These are phyloP conservation scores for Pseudomyrmex dendroicus DNA, from an alignment of 1,140 invertebrate species.

Conservation along the genomic window DNA sequence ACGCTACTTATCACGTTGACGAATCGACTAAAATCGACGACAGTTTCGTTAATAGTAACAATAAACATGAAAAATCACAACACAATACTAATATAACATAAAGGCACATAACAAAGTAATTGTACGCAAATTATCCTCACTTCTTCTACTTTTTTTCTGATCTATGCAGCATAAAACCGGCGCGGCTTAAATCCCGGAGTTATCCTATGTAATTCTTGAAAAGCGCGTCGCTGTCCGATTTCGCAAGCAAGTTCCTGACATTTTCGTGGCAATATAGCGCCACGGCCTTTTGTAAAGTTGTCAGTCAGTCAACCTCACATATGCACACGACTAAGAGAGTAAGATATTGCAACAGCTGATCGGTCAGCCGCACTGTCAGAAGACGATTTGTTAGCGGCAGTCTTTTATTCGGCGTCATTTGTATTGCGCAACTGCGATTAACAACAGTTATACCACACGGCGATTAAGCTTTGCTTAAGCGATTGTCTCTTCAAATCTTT, in stretches of 20 bases:
- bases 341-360: slow-evolving; percentile 75
- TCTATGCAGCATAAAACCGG: too few relatives aligned
- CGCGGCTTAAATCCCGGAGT: too few relatives aligned
- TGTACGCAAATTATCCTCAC: too few relatives aligned
- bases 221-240: slow-evolving; percentile 64
- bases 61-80: too few relatives aligned
- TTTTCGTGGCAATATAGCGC: slow-evolving; percentile 75
- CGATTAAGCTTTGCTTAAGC: slow-evolving; percentile 33
- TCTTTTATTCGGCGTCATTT: slow-evolving; percentile 35
- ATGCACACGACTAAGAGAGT: not conserved
- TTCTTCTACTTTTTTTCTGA: too few relatives aligned
- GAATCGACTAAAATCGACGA: too few relatives aligned
- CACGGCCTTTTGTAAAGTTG: slow-evolving; percentile 76
- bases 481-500: slow-evolving; percentile 30
- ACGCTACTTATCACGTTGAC: too few relatives aligned
- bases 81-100: too few relatives aligned
- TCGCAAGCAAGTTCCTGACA: slow-evolving; percentile 78
- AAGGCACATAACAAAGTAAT: too few relatives aligned
- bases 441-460: slow-evolving; percentile 33
- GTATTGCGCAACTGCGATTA: slow-evolving; percentile 55
- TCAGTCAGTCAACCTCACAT: slow-evolving; percentile 62
- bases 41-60: too few relatives aligned
- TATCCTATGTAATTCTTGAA: slow-evolving; percentile 20
- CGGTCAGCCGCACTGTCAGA: slow-evolving; percentile 73
- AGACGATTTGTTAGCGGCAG: slow-evolving; percentile 55